Evolutionary conservation across 1,140 invertebrate species (phyloP), one percentile per base, ranked within the genome.

Genomic region (Galendromus occidentalis): DNA sequence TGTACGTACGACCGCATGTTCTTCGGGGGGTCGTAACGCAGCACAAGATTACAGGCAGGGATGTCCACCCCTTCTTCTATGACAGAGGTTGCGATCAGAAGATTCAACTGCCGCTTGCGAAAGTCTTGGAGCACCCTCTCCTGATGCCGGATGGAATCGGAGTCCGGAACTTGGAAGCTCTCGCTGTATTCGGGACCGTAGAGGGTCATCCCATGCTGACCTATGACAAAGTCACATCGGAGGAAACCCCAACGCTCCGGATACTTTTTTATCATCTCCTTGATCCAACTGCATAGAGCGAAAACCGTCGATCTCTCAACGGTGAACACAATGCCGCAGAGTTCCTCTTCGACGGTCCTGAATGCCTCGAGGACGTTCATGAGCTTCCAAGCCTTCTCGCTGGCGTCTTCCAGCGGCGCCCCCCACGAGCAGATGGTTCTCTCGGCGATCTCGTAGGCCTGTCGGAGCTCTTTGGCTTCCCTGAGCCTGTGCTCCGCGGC

Each of bases 101-200:
- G 77, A 78, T 98, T 98, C 70, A 91, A 87, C 72, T 94, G 89
- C 69, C 88, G 84, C 76, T 86, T 87, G n/a, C 92, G 81, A 76
- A 97, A 98, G 68, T 84, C 85, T 14, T 72, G 68, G 2, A 96
- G 74, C 17, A 91, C 86, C 70, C 93, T 88, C 73, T 93, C 90
- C 73, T 93, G 88, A 64, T 83, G 82, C 67, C 82, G 82, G 69
- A 86, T 82, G 72, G 88, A 85, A 22, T 80, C 74, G 74, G 87
- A 84, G 7, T 82, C 80, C 73, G 88, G 86, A 14, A 59, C 14
- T 22, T 59, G 51, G 9, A 25, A 14, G 25, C 51, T 33, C 1
- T 59, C 51, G 51, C 14, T 22, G 20, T 59, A 59, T 22, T 59
- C 51, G 14, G 51, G 51, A 14, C 51, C 51, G 9, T 59, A 59